Conservation (phyloP, 2,888 invertebrate species). For the Synanthedon vespiformis region DNA sequence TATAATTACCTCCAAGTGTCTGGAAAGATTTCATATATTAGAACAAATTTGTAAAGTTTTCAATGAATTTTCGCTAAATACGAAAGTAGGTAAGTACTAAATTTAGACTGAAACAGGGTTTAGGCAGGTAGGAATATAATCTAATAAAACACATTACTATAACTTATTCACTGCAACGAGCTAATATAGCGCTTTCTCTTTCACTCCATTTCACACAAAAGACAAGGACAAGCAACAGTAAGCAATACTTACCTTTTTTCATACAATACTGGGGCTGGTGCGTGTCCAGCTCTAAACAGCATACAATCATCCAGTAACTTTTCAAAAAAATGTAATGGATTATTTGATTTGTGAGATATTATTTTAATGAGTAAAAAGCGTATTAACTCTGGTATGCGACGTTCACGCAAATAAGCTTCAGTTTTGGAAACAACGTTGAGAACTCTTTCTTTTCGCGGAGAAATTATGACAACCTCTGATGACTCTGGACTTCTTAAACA, state of each 20-base stretch:
- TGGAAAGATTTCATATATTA: conserved; percentile 9
- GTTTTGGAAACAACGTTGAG: conserved; percentile 34
- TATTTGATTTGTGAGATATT: conserved; percentile 26
- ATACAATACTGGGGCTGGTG: conserved; percentile 44
- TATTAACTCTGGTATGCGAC: conserved; percentile 50
- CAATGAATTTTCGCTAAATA: no score
- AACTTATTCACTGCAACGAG: no score
- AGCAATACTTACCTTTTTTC: conserved; percentile 30
- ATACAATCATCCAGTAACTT: conserved; percentile 48
- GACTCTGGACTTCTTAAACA: conserved; percentile 22
- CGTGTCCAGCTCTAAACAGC: conserved; percentile 49
- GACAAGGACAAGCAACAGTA: no score
- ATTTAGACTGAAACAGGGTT: no score
- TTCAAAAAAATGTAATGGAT: conserved; percentile 32
- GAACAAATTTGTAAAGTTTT: no score
- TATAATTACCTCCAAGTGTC: conserved; percentile 46
- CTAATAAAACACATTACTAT: no score
- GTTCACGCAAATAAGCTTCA: conserved; percentile 43
- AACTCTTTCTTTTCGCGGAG: conserved; percentile 31
- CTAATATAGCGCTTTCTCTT: no score
- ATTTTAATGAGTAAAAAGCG: conserved; percentile 46
- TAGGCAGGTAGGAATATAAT: no score
- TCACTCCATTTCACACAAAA: no score
- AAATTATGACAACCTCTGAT: conserved; percentile 12
- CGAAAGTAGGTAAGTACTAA: no score